Conservation (phyloP, 2,797 vertebrate genomes). For the Leptodactylus fallax region DNA sequence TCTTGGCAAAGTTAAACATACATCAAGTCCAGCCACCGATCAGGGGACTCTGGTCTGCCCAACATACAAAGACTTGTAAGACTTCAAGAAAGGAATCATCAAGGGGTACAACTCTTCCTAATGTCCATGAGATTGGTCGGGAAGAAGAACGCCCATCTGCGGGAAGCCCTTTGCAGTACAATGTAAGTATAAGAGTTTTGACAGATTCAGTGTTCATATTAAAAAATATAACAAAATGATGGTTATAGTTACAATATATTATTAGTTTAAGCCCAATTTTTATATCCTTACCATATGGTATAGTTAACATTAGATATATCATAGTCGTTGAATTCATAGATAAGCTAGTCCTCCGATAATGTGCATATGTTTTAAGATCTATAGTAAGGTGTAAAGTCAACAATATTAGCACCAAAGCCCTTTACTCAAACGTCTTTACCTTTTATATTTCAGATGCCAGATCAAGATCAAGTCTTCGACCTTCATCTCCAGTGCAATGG, state of each 20-base stretch:
- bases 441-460: slow-evolving; percentile 31
- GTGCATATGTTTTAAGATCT: neutral
- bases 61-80: too few relatives aligned
- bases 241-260: neutral
- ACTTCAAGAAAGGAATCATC: neutral
- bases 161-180: neutral
- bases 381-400: neutral
- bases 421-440: slow-evolving; percentile 7
- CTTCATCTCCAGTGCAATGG: neutral
- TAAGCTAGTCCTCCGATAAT: neutral
- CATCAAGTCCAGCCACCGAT: neutral
- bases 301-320: neutral
- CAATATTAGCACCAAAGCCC: neutral
- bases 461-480: neutral
- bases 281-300: too few relatives aligned
- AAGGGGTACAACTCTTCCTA: neutral
- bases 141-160: neutral
- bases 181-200: slow-evolving; percentile 49
- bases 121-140: neutral
- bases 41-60: neutral
- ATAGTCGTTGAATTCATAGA: neutral
- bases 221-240: neutral
- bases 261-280: neutral
- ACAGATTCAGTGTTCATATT: neutral
- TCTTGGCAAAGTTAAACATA: neutral